Conservation (phyloP, 2,888 invertebrate species). For the Autographa gamma region DNA sequence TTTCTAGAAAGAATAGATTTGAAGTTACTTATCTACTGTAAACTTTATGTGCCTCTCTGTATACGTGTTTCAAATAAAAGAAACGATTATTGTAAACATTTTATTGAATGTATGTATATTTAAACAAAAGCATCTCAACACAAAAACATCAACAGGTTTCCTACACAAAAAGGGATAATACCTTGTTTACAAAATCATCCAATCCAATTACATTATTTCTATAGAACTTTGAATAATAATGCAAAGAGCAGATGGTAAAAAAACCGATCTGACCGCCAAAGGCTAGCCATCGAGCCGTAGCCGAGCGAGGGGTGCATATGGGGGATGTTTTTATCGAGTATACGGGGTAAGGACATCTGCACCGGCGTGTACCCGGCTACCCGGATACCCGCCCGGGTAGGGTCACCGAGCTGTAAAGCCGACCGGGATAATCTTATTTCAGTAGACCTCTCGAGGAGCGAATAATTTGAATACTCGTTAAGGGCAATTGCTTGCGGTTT, state of each 20-base stretch:
- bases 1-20: no score
- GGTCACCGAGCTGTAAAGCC: slow-evolving; percentile 7
- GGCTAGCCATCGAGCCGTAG: slow-evolving; percentile 8
- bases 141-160: slow-evolving; percentile 1
- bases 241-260: not conserved
- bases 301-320: not conserved
- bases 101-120: not conserved
- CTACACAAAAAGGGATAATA: not conserved
- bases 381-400: slow-evolving; percentile 60
- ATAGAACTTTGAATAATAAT: slow-evolving; percentile 2
- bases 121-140: not conserved
- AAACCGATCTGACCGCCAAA: not conserved
- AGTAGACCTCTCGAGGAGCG: slow-evolving; percentile 7
- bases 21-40: no score
- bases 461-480: not conserved
- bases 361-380: slow-evolving; percentile 77
- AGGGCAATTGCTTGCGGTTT: not conserved
- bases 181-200: not conserved
- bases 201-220: slow-evolving; percentile 4
- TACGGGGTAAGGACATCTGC: slow-evolving; percentile 79
- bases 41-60: no score
- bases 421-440: slow-evolving; percentile 17
- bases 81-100: not conserved
- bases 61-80: no score
- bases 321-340: slow-evolving; percentile 25